Evolutionary conservation across 2,113 vertebrate genomes (phyloP).

Genomic region (Reinhardtius hippoglossoides): DNA sequence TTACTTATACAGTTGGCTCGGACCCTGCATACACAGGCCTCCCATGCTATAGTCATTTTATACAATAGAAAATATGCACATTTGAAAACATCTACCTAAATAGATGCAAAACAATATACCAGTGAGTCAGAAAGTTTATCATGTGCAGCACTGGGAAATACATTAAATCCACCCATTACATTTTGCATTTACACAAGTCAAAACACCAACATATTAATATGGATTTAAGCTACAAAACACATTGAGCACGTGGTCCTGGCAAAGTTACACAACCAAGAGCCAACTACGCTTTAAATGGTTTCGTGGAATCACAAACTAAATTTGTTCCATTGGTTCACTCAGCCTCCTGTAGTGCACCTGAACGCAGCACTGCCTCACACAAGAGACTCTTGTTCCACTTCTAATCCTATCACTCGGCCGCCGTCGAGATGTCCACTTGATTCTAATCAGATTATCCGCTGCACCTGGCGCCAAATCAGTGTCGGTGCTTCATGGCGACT

Average conservation of each 20-base stretch:
- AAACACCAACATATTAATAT: too few species aligned
- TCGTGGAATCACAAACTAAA: background rate
- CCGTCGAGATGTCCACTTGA: constrained; percentile 38
- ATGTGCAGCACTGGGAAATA: too few species aligned
- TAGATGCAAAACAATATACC: too few species aligned
- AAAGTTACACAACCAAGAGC: background rate
- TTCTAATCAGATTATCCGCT: constrained; percentile 40
- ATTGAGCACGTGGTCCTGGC: too few species aligned
- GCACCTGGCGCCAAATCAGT: constrained; percentile 28
- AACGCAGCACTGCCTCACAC: constrained; percentile 28
- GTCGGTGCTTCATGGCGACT: background rate
- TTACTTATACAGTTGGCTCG: background rate
- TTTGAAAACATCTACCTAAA: too few species aligned
- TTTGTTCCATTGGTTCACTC: constrained; percentile 11
- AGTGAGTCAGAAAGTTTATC: too few species aligned
- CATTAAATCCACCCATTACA: background rate
- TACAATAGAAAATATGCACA: too few species aligned
- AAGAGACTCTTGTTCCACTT: constrained; percentile 39
- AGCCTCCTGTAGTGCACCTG: background rate
- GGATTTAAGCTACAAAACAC: too few species aligned
- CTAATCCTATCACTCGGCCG: constrained; percentile 38
- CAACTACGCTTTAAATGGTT: background rate
- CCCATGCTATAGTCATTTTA: too few species aligned
- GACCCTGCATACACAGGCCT: background rate
- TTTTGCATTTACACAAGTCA: too few species aligned